Evolutionary conservation across 2,797 vertebrate genomes (phyloP), one percentile per base, ranked within the genome.

Genomic region (Knipowitschia caucasica): DNA sequence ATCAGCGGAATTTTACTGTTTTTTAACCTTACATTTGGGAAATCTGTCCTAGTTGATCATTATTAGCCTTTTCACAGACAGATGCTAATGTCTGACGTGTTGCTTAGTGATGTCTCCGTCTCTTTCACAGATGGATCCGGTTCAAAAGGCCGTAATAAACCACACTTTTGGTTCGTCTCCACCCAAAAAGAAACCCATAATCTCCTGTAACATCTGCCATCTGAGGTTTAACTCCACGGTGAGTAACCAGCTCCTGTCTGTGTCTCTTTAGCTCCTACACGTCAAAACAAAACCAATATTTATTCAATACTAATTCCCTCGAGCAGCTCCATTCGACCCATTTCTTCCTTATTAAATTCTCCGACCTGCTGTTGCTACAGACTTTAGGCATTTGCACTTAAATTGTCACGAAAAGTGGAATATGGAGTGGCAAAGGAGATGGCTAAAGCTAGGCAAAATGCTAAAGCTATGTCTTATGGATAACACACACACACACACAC

Each of bases 121-220:
- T 25, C 1, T 33, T 39, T 46, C 12, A 3, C 77, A 98, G 96
- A 98, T 98, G 96, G 96, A 99, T 82, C 96, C 96, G 0, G 94
- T 99, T 61, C 96, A 99, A 89, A 98, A 98, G 84, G 96, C 95
- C 0, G 96, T 99, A 77, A 97, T 99, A 85, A 99, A 92, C 88
- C 96, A 99, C 88, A 99, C 96, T 0, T 99, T 99, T 4, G 96
- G 96, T 0, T 54, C 95, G 62, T 87, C 93, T 2, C 78, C 91
- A n/a, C 92, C 91, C 59, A 98, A 93, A 88, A 97, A 93, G 91
- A 99, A 94, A 83, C 93, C 94, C 67, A 92, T 95, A 80, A 96
- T 99, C 87, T 97, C 95, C 70, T 99, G 96, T 84, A 98, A 99
- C 88, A 95, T 98, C 89, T 98, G 96, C 80, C 96, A 98, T 82